Conservation (phyloP, 2,797 vertebrate genomes). For the Urophycis tenuis region DNA sequence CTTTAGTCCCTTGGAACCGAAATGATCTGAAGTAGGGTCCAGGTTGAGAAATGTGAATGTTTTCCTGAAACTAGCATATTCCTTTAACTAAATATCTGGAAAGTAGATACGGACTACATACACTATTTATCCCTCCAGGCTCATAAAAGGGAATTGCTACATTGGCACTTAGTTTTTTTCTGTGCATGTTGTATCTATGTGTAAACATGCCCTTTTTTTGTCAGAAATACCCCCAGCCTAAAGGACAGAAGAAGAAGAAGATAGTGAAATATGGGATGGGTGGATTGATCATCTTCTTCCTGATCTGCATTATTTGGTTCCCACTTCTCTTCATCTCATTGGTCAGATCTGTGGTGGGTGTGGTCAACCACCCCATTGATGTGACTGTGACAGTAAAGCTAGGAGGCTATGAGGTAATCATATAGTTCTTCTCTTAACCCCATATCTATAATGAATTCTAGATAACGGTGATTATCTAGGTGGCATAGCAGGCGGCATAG, state of each 20-base stretch:
- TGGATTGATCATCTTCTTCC: conserved; percentile 88
- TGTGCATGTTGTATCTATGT: neutral
- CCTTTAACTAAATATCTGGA: too few species aligned
- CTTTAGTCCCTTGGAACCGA: too few species aligned
- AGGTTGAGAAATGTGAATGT: too few species aligned
- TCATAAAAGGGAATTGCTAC: neutral
- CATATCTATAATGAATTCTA: neutral
- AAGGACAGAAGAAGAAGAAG: conserved; percentile 96
- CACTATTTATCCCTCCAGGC: neutral
- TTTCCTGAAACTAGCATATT: too few species aligned
- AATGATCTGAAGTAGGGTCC: too few species aligned
- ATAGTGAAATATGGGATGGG: conserved; percentile 97
- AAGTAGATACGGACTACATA: neutral
- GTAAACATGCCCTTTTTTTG: neutral
- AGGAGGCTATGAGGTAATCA: conserved; percentile 88
- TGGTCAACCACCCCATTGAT: conserved; percentile 88
- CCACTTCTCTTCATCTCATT: conserved; percentile 93
- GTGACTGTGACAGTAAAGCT: conserved; percentile 88
- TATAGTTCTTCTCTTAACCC: neutral
- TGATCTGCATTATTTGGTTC: conserved; percentile 98
- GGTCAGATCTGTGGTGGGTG: conserved; percentile 90
- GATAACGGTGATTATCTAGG: neutral
- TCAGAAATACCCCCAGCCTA: conserved; percentile 93
- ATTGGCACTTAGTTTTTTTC: neutral
- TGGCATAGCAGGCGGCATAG: too few species aligned